These are phyloP conservation scores for Lepus timidus DNA, from an alignment of 2,113 vertebrate species.

Conservation along the genomic window DNA sequence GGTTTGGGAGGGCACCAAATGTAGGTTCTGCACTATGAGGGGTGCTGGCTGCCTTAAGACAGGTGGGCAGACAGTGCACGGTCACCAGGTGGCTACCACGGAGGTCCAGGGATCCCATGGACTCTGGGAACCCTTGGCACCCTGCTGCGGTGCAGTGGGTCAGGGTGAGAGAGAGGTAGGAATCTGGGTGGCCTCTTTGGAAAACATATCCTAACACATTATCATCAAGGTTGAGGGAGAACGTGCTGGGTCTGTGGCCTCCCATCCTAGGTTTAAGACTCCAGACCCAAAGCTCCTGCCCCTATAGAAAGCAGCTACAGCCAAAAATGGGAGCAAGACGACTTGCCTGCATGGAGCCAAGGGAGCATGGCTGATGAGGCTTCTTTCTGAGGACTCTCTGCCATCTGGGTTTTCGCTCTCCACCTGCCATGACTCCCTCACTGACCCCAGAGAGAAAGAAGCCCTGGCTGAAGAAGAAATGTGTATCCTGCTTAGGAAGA, in stretches of 20 bases:
- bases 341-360: too few species aligned
- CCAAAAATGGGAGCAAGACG: too few species aligned
- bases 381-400: neutral
- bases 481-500: neutral
- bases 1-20: neutral
- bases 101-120: neutral
- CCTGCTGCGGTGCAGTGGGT: neutral
- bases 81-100: neutral
- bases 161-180: neutral
- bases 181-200: neutral
- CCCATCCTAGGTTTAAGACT: neutral
- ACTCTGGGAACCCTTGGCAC: neutral
- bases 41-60: neutral
- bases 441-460: neutral
- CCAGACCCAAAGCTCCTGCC: neutral
- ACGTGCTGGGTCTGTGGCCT: neutral
- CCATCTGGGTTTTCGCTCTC: neutral
- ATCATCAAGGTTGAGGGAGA: neutral
- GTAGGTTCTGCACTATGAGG: neutral
- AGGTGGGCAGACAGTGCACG: neutral
- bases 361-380: too few species aligned
- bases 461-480: conserved; percentile 5
- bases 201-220: neutral
- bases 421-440: neutral
- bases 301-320: neutral